A percentile compares a stretch with the other conserved stretches of the same genome.
Evolutionary conservation across 2,888 invertebrate species (phyloP).

Genomic region (Cancer borealis): DNA sequence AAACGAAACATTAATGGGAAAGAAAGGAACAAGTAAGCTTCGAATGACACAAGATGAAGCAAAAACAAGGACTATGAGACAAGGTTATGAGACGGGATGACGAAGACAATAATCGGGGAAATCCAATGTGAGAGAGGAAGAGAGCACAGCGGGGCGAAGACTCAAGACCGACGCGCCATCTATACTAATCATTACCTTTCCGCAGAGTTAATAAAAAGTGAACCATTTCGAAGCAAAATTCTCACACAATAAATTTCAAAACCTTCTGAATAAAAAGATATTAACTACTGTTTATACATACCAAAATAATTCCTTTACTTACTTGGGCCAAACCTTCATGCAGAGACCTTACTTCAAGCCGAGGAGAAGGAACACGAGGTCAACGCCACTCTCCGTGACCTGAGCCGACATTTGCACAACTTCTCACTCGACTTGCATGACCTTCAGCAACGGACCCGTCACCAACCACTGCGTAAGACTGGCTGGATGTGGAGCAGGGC

Average conservation of each 20-base stretch:
- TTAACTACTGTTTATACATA: background rate
- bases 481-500: background rate
- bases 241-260: background rate
- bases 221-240: background rate
- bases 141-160: background rate
- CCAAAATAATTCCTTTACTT: background rate
- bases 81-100: background rate
- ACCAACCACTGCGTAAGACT: background rate
- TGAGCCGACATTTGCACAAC: constrained; percentile 44
- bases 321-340: background rate
- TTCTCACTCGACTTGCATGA: background rate
- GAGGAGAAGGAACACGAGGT: constrained; percentile 27
- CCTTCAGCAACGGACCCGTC: constrained; percentile 25
- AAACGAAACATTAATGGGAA: too few species aligned
- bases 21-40: too few species aligned
- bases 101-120: background rate
- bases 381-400: constrained; percentile 23
- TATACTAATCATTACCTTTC: background rate
- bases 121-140: background rate
- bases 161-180: background rate
- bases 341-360: background rate
- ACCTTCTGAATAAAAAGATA: too few species aligned
- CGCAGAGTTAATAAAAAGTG: background rate
- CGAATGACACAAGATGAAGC: too few species aligned
- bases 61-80: background rate